Conservation (phyloP, 2,113 vertebrate species). For the Albula goreensis region DNA sequence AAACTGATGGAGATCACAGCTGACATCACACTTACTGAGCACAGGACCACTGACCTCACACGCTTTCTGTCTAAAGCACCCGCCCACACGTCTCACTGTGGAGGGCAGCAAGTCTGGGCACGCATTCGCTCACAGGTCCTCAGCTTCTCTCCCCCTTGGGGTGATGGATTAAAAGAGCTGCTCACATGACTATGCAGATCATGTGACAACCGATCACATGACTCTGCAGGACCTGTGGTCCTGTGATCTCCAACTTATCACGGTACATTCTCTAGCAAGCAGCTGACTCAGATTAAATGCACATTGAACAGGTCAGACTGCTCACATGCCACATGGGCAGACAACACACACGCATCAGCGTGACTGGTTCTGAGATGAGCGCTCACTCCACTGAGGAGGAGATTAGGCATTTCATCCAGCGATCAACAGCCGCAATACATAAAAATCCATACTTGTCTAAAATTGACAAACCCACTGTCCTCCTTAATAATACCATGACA, state of each 20-base stretch:
- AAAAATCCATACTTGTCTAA: neutral
- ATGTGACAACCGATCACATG: neutral
- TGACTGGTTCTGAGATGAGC: neutral
- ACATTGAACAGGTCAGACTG: neutral
- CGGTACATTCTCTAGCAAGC: neutral
- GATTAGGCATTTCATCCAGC: neutral
- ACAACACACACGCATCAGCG: neutral
- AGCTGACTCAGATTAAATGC: neutral
- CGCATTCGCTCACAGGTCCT: neutral
- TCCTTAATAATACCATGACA: slow-evolving; percentile 1
- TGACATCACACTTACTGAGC: too few relatives aligned
- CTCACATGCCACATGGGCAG: neutral
- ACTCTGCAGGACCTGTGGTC: neutral
- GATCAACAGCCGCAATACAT: neutral
- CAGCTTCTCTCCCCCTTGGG: neutral
- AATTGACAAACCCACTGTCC: neutral
- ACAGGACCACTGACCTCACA: neutral
- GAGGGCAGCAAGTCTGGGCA: neutral
- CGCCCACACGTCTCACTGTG: neutral
- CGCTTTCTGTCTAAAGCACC: neutral
- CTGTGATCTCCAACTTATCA: neutral
- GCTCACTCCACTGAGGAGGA: neutral
- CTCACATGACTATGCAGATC: neutral
- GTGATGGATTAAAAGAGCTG: neutral
- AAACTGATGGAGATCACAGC: neutral